Evolutionary conservation across 2,888 invertebrate species (phyloP).

Genomic region (Andrena praecox): DNA sequence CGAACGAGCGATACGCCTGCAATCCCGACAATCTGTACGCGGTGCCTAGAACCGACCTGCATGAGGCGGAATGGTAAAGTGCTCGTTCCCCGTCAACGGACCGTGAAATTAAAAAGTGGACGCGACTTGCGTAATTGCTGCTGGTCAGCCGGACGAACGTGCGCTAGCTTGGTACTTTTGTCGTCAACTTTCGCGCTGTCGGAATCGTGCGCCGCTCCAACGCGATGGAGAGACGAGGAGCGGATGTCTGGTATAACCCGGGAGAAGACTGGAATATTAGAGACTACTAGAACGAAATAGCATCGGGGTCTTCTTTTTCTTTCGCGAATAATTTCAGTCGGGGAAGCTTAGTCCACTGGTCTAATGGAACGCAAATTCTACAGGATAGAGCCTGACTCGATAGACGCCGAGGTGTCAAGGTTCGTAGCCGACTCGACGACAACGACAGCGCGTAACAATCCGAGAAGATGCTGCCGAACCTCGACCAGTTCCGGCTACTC

Average conservation of each 20-base stretch:
- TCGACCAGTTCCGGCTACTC: constrained; percentile 81
- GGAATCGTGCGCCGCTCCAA: background rate
- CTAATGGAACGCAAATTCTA: background rate
- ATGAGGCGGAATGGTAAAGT: constrained; percentile 73
- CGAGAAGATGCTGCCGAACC: constrained; percentile 77
- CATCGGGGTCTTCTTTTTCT: background rate
- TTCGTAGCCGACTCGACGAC: constrained; percentile 68
- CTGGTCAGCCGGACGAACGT: background rate
- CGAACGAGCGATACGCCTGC: constrained; percentile 59
- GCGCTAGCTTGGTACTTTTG: background rate
- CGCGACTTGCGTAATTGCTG: constrained; percentile 1
- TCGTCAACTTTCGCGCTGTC: background rate
- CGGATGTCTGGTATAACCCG: too few species aligned
- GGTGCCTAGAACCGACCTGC: constrained; percentile 63
- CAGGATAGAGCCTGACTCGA: constrained; percentile 78
- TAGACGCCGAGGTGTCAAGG: constrained; percentile 76
- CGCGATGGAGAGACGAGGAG: too few species aligned
- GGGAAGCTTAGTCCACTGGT: background rate
- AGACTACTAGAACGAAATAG: background rate
- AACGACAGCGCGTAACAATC: constrained; percentile 63
- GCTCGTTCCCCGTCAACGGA: constrained; percentile 3
- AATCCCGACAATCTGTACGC: constrained; percentile 61
- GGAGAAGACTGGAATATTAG: too few species aligned
- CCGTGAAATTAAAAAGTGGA: constrained; percentile 22
- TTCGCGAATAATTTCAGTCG: too few species aligned